These are phyloP conservation scores for Mechanitis mazaeus DNA, from an alignment of 2,888 invertebrate genomes.

Conservation along the genomic window DNA sequence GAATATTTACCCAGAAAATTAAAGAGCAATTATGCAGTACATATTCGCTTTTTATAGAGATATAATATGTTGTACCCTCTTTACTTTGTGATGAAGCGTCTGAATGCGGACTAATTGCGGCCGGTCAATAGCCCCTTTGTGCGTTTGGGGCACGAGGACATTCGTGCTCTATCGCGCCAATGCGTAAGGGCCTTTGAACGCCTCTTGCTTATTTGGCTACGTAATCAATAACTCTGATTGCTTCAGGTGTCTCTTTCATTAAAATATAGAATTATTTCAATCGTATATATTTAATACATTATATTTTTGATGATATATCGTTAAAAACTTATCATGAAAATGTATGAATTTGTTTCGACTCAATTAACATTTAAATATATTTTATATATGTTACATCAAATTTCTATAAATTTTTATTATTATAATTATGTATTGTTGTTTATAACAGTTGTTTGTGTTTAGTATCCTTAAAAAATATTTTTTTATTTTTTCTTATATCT, in stretches of 20 bases:
- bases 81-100: too few relatives aligned
- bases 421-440: too few relatives aligned
- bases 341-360: background rate
- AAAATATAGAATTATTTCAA: too few relatives aligned
- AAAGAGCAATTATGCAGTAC: background rate
- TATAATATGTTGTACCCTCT: too few relatives aligned
- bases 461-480: too few relatives aligned
- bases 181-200: constrained; percentile 24
- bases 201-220: constrained; percentile 15
- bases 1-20: too few relatives aligned
- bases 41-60: background rate
- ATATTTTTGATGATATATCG: background rate
- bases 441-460: too few relatives aligned
- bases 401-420: too few relatives aligned
- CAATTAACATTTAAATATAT: too few relatives aligned
- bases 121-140: constrained; percentile 12
- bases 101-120: constrained; percentile 2
- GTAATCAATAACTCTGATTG: constrained; percentile 22
- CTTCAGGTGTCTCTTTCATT: background rate
- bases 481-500: too few relatives aligned
- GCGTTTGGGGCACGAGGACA: constrained; percentile 11
- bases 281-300: too few relatives aligned
- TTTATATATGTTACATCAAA: too few relatives aligned
- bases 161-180: constrained; percentile 28
- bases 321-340: background rate